These are phyloP conservation scores for Reinhardtius hippoglossoides DNA, from an alignment of 2,113 vertebrate genomes.

Conservation along the genomic window DNA sequence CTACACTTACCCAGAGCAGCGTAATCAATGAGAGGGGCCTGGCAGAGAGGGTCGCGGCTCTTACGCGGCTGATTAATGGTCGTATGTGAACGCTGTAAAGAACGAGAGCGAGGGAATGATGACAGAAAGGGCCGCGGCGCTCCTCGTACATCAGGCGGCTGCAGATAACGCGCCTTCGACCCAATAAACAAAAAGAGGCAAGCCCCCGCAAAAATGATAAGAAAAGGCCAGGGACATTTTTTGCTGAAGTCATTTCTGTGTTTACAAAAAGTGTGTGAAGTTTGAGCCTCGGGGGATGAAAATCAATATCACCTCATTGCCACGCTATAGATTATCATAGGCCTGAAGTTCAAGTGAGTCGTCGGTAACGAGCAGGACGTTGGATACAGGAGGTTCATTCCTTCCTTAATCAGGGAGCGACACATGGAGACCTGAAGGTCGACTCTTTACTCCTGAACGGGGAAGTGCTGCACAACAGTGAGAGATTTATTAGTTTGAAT, in stretches of 20 bases:
- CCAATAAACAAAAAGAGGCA: conserved; percentile 11
- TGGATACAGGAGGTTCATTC: conserved; percentile 25
- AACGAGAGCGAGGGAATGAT: conserved; percentile 51
- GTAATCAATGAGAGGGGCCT: conserved; percentile 71
- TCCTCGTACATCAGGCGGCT: conserved; percentile 36
- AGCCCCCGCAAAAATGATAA: conserved; percentile 7
- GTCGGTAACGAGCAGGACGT: conserved; percentile 47
- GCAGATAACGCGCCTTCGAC: conserved; percentile 19
- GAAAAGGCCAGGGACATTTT: background rate
- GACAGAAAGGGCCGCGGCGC: conserved; percentile 46
- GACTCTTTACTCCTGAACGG: conserved; percentile 29
- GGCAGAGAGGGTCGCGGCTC: conserved; percentile 59
- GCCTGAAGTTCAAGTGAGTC: conserved; percentile 36
- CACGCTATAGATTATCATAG: conserved; percentile 28
- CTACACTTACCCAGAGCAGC: conserved; percentile 59
- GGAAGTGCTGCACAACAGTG: background rate
- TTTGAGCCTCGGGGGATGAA: conserved; percentile 19
- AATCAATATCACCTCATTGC: conserved; percentile 61
- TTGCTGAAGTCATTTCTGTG: conserved; percentile 23
- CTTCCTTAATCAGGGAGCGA: conserved; percentile 42
- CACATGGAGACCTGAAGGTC: conserved; percentile 36
- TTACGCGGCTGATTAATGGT: conserved; percentile 72
- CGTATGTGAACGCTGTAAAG: conserved; percentile 36
- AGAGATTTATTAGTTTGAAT: conserved; percentile 30
- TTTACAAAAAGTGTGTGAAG: conserved; percentile 36